Base-by-base conservation (phyloP, 2,888 invertebrate genomes). In the Ypsolopha sequella region DNA sequence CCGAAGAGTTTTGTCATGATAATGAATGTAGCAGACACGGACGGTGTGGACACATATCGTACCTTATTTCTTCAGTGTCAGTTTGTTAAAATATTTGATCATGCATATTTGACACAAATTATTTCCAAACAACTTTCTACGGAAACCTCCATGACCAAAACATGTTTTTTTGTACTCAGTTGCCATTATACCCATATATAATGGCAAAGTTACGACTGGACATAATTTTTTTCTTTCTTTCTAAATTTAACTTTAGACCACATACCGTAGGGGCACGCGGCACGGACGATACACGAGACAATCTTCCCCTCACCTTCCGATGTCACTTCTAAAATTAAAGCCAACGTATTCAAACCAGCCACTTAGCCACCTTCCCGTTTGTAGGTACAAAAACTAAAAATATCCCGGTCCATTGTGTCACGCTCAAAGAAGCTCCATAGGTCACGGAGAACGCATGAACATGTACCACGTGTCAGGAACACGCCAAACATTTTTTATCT, bases 401-500 rank as follows among this genome's bases (percentile, higher is more conserved):
- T 85, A 85, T 76, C 76, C 68, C 67, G 65, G 61, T 70, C 73
- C 79, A 85, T 86, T 86, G 85, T 86, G 81, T 80, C 76, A 80
- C 71, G 68, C 70, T 80, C 75, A 82, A 86, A 84, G 80, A 76
- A 81, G 80, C 80, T 78, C 76, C 86, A 80, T 82, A 85, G 86
- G 86, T 86, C 86, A 85, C 78, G 82, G 81, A 62, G 64, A 75
- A 67, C 76, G 72, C 70, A 77, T 70, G 72, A 73, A 70, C 73
- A 60, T 72, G 72, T 76, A 78, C 79, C 80, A 79, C 85, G 86
- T 84, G 86, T 82, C 86, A 85, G 76, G 68, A 84, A 79, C 86
- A 86, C 79, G 85, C 84, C 77, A 80, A 82, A 84, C 82, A 75
- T 78, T 86, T 47, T 86, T 85, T 86, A 84, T 85, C 81, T 80